These are phyloP conservation scores for Pipistrellus kuhlii DNA, from an alignment of 2,797 vertebrate species.

Conservation along the genomic window DNA sequence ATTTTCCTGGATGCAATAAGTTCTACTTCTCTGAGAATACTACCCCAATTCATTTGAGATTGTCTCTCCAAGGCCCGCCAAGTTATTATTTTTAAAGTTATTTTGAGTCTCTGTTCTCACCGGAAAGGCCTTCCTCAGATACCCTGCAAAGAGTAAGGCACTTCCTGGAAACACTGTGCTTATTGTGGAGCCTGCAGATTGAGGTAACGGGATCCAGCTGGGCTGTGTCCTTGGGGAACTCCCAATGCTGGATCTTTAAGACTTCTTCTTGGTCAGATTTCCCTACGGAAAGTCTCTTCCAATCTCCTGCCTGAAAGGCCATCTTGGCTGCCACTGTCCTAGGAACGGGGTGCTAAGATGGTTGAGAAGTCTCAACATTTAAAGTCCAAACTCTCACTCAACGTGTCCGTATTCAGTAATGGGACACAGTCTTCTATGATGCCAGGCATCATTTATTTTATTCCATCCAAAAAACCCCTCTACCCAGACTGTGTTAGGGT, in stretches of 20 bases:
- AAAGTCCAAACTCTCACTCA: not conserved
- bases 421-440: not conserved
- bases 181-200: not conserved
- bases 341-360: not conserved
- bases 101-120: conserved; percentile 20
- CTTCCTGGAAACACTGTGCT: not conserved
- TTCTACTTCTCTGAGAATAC: not conserved
- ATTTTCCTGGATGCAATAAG: not conserved
- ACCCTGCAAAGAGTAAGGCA: not conserved
- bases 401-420: not conserved
- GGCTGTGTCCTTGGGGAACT: not conserved
- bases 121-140: not conserved
- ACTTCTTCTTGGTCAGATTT: not conserved
- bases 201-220: not conserved
- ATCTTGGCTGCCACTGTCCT: not conserved
- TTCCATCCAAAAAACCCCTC: not conserved
- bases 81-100: not conserved
- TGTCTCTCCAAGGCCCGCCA: not conserved
- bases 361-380: not conserved
- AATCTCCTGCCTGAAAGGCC: not conserved
- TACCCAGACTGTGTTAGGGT: not conserved
- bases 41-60: not conserved
- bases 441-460: not conserved
- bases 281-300: not conserved
- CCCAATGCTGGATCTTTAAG: not conserved